Evolutionary conservation across 2,888 invertebrate genomes (phyloP).

Genomic region (Cremastobaeus sp.): DNA sequence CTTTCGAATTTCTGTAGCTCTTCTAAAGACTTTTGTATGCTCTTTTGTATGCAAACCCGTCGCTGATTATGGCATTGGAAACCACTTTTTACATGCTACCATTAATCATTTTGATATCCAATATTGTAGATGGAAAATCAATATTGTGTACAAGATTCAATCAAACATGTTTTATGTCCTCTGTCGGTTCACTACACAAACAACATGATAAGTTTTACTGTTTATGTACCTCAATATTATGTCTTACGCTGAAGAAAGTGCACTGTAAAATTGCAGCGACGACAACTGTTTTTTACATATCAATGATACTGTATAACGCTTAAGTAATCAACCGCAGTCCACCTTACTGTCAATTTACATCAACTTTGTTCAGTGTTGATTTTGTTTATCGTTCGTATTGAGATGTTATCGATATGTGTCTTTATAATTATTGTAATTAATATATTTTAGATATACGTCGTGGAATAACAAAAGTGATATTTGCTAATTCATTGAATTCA

Average conservation of each 20-base stretch:
- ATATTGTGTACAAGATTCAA: slow-evolving; percentile 36
- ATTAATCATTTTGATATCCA: slow-evolving; percentile 28
- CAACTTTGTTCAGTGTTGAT: slow-evolving; percentile 17
- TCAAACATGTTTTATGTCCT: slow-evolving; percentile 38
- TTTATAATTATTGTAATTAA: slow-evolving; percentile 45
- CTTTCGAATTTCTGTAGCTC: too few species aligned
- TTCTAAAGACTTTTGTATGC: too few species aligned
- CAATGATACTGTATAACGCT: background rate
- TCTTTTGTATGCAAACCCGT: too few species aligned
- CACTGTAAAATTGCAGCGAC: slow-evolving; percentile 13
- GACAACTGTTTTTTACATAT: background rate
- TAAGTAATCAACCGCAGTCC: background rate
- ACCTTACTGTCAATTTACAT: slow-evolving; percentile 2
- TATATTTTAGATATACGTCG: slow-evolving; percentile 39
- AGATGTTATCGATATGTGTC: slow-evolving; percentile 26
- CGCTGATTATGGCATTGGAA: too few species aligned
- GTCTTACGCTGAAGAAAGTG: slow-evolving; percentile 25
- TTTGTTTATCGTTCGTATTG: slow-evolving; percentile 21
- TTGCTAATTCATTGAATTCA: slow-evolving; percentile 36
- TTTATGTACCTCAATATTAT: slow-evolving; percentile 38
- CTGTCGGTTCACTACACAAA: slow-evolving; percentile 9
- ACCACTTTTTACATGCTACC: slow-evolving; percentile 45
- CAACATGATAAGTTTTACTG: slow-evolving; percentile 32
- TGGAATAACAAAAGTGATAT: slow-evolving; percentile 49
- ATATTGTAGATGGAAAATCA: slow-evolving; percentile 37